Base-by-base conservation (phyloP, 2,797 vertebrate genomes). In the Onychomys arenicola region DNA sequence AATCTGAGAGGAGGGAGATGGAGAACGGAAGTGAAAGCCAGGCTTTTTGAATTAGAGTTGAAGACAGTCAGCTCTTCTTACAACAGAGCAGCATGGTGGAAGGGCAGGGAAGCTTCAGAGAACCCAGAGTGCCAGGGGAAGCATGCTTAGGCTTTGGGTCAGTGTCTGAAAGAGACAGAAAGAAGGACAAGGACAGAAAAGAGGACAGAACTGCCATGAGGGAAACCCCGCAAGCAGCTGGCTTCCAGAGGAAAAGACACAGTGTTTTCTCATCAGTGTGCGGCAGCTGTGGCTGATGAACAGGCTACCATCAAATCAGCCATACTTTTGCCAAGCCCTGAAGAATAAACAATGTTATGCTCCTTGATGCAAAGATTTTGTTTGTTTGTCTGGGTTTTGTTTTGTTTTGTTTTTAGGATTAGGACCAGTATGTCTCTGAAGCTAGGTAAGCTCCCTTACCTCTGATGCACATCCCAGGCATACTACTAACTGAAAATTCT, bases 221-320 rank as follows among this genome's bases (percentile, higher is more conserved):
- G 40, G 6, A 29, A 49, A 19, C 21, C 71, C 37, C 27, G 73
- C 10, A 43, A 34, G 40, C 40, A 65, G 82, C 61, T 67, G 82
- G 5, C 61, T 49, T 46, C 40, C 34, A 75, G 16, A 93, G 67
- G 75, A 78, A 90, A 71, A 65, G 46, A 85, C 57, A 29, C 4
- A 14, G 32, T 94, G 87, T 89, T 94, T 97, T 73, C 37, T 61
- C 63, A 52, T 71, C 89, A 43, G 27, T 77, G 81, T 77, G 34
- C 23, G 85, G 29, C 76, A 75, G 61, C 6, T 57, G 25, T 43
- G 57, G 52, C 82, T 80, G 29, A 49, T 49, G 77, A 89, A 59
- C 67, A 80, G 27, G 37, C 27, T 89, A 90, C 83, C 80, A 84
- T 23, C 49, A 61, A 81, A 77, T 85, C 89, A 95, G 21, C 81